phyloP scores from a whole-genome alignment of 2,888 invertebrate genomes.

The Cryptocephalus primarius region DNA sequence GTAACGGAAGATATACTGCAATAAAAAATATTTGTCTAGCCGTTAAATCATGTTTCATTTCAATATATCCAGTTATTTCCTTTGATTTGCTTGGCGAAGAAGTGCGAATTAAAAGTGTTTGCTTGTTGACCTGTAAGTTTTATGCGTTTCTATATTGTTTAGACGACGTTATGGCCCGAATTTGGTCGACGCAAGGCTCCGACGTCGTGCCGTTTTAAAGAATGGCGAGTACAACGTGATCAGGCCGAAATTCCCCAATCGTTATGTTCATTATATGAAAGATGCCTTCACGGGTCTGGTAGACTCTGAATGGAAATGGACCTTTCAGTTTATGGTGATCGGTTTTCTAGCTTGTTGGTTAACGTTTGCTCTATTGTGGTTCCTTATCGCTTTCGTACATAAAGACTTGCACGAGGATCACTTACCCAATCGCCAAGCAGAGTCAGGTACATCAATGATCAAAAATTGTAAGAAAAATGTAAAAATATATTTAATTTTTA shows the following conservation, averaged over 20 bases:
- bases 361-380: conserved; percentile 87
- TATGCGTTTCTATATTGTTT: conserved; percentile 1
- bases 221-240: conserved; percentile 93
- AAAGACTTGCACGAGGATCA: conserved; percentile 69
- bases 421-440: conserved; percentile 41
- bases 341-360: conserved; percentile 90
- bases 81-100: too few species aligned
- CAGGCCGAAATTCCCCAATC: conserved; percentile 72
- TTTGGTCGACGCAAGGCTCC: conserved; percentile 47
- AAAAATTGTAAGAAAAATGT: not conserved
- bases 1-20: too few species aligned
- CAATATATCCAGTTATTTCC: too few species aligned
- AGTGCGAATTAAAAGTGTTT: too few species aligned
- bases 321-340: conserved; percentile 75
- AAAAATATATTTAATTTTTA: conserved; percentile 3
- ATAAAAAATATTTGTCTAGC: too few species aligned
- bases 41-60: too few species aligned
- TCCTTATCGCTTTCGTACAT: conserved; percentile 86
- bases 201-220: conserved; percentile 76
- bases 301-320: conserved; percentile 94
- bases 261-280: conserved; percentile 62
- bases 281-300: conserved; percentile 85
- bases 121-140: not conserved
- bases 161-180: conserved; percentile 20
- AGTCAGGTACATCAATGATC: conserved; percentile 21